Evolutionary conservation across 2,113 vertebrate species (phyloP), one percentile per base, ranked within the genome.

Genomic region (Onychostruthus taczanowskii): DNA sequence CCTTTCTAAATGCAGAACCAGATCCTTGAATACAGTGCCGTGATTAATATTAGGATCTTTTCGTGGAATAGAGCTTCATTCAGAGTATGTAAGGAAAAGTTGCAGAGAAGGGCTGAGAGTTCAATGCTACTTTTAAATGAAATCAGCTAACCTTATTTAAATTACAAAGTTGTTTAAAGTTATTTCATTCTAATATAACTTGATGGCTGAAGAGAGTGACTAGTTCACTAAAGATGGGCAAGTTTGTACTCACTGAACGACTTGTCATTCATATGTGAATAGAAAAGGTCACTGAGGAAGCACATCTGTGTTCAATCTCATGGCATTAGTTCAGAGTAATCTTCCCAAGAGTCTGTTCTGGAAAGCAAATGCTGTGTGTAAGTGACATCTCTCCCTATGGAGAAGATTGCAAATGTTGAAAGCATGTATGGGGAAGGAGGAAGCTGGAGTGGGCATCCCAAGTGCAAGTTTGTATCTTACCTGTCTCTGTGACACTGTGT

Each of bases 11-110:
- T 97, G 98, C 98, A 99, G 99, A 94, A 99, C 99, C 3, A 98
- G 99, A 93, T 99, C 99, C 97, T 97, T 99, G 98, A 99, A 99
- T 98, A 99, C 98, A 95, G 99, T 99, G 98, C 98, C 99, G 94
- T 98, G 99, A 97, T 98, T 99, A 96, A 99, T 99, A 97, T 98
- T 43, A 53, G 99, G 99, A 89, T 98, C 99, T 64, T 99, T 99
- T 97, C 98, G 99, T 81, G 99, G 99, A 67, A 98, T 99, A 95
- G 99, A 99, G 93, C 98, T 99, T 94, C 98, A 99, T 97, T 98
- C 98, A 96, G 99, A 99, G 91, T 99, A 99, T 92, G 98, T 99
- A 98, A 98, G 97, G 98, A 99, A 97, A 99, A 99, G 94, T 97
- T 99, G 96, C 98, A 99, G 75, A 98, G 98, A 52, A 89, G 16